phyloP scores from a whole-genome alignment of 2,113 vertebrate species.

The Diadophis punctatus region DNA sequence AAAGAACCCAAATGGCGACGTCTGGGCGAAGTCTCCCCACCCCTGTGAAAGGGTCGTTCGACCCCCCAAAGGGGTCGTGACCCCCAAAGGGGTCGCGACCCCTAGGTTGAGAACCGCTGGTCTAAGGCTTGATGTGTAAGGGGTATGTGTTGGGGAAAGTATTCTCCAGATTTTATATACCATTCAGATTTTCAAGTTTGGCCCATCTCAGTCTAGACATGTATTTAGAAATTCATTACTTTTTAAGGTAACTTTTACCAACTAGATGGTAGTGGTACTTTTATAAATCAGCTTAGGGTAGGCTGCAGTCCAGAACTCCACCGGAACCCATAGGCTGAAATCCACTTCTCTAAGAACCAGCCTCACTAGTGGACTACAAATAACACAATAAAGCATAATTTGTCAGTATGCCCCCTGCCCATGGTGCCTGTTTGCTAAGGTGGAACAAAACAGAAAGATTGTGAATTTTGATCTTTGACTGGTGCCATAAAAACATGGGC shows the following conservation, averaged over 20 bases:
- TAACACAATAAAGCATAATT: background rate
- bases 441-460: background rate
- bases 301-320: background rate
- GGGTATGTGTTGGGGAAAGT: background rate
- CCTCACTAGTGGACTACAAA: background rate
- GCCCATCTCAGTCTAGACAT: background rate
- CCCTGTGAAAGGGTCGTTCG: too few relatives aligned
- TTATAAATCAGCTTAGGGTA: background rate
- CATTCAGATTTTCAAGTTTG: background rate
- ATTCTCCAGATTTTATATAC: background rate
- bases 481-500: fast-evolving
- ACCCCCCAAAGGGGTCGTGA: too few relatives aligned
- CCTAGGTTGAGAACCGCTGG: too few relatives aligned
- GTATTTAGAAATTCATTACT: background rate
- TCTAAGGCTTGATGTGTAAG: background rate
- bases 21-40: too few relatives aligned
- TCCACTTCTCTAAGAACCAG: background rate
- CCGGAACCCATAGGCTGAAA: background rate
- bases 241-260: background rate
- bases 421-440: background rate
- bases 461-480: fast-evolving
- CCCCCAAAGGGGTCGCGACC: too few relatives aligned
- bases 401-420: background rate
- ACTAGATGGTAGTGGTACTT: background rate
- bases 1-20: too few relatives aligned